Evolutionary conservation across 2,113 vertebrate genomes (phyloP).

Genomic region (Psittacula cyanocephala): DNA sequence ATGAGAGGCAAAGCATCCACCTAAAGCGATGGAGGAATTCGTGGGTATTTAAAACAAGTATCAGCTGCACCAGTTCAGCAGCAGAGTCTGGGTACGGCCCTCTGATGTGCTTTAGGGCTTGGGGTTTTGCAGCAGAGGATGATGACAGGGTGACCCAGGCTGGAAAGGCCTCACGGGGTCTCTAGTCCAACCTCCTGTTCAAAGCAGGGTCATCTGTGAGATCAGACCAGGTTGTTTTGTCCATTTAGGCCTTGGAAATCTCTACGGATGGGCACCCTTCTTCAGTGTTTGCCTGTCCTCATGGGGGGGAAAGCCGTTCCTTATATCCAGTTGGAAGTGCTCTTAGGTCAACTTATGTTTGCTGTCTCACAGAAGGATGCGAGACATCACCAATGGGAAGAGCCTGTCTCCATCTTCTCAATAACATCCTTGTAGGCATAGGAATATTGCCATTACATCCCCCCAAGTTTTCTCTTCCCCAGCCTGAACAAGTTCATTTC

Average conservation of each 20-base stretch:
- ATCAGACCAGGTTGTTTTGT: not conserved
- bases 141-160: not conserved
- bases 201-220: not conserved
- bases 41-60: not conserved
- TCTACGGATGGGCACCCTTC: not conserved
- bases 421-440: not conserved
- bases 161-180: not conserved
- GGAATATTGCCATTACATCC: not conserved
- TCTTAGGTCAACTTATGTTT: rapidly evolving
- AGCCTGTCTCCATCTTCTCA: not conserved
- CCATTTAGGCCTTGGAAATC: not conserved
- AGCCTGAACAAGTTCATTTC: not conserved
- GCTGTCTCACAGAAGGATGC: not conserved
- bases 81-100: not conserved
- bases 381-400: not conserved
- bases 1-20: not conserved
- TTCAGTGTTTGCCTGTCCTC: not conserved
- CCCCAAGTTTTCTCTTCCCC: not conserved
- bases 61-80: not conserved
- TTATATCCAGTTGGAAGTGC: not conserved
- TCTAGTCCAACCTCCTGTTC: not conserved
- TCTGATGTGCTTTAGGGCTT: not conserved
- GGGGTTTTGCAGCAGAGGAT: not conserved
- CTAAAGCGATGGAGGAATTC: not conserved
- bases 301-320: not conserved